phyloP scores from a whole-genome alignment of 2,797 vertebrate species.

The Platalea minor region DNA sequence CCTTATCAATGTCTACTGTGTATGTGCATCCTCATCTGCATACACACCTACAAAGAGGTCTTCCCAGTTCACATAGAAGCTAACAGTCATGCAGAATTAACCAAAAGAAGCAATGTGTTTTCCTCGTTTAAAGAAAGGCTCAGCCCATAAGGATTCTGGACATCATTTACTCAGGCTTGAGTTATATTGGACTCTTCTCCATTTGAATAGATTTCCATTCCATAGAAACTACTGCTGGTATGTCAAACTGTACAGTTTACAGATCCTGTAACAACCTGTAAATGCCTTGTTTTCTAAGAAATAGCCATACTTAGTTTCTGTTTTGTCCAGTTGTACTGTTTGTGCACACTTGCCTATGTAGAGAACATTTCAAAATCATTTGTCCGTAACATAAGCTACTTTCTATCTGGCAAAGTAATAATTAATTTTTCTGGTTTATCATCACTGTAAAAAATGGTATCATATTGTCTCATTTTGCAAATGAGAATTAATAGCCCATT shows the following conservation, averaged over 20 bases:
- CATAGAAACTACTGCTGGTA: not conserved
- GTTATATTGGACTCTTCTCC: not conserved
- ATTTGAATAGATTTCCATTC: not conserved
- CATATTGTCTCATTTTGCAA: conserved; percentile 64
- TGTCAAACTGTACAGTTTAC: not conserved
- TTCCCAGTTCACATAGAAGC: not conserved
- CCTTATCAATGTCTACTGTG: not conserved
- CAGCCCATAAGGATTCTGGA: not conserved
- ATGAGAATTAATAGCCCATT: conserved; percentile 74
- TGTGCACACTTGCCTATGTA: not conserved
- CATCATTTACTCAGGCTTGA: not conserved
- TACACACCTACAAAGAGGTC: not conserved
- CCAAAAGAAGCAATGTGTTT: not conserved
- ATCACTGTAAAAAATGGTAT: conserved; percentile 53
- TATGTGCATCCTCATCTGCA: not conserved
- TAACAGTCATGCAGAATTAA: not conserved
- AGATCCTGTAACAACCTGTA: not conserved
- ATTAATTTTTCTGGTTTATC: conserved; percentile 53
- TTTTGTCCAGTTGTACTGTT: conserved; percentile 36
- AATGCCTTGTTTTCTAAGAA: not conserved
- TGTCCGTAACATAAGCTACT: conserved; percentile 32
- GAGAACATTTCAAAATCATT: conserved; percentile 48
- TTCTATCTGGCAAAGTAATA: conserved; percentile 68
- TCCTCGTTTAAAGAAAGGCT: not conserved
- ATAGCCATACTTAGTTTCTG: not conserved